Conservation (phyloP, 2,113 vertebrate genomes). For the Amia ocellicauda region DNA sequence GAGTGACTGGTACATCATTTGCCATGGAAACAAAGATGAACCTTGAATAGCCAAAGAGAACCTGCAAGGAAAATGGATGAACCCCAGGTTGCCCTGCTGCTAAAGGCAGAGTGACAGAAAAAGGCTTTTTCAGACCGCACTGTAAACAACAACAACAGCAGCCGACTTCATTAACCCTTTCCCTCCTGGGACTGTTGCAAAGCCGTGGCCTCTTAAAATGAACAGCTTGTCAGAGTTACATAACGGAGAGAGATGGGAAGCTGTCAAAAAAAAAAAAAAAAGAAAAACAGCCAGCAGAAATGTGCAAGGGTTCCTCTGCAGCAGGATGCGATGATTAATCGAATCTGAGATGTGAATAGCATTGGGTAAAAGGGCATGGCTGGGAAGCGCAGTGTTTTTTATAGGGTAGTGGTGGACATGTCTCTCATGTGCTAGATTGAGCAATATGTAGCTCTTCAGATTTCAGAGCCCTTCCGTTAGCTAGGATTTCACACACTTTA, state of each 20-base stretch:
- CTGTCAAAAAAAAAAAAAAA: no score
- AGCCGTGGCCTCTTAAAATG: neutral
- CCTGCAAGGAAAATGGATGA: neutral
- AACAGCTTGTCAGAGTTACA: neutral
- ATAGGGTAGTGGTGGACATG: no score
- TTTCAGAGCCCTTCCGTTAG: no score
- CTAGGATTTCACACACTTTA: no score
- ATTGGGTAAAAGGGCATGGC: no score
- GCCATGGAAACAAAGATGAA: conserved; percentile 3
- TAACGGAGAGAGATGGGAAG: neutral
- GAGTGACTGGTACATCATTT: conserved; percentile 2
- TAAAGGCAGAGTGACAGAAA: neutral
- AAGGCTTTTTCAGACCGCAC: neutral
- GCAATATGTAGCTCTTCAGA: no score
- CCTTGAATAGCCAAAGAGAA: neutral
- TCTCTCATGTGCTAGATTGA: no score
- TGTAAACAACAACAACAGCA: neutral
- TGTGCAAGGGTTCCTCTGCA: no score
- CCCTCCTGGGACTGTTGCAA: neutral
- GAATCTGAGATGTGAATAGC: no score
- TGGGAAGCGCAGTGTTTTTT: no score
- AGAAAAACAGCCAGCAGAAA: no score
- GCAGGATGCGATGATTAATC: no score
- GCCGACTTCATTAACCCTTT: neutral
- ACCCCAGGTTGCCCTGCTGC: neutral